Conservation (phyloP, 2,113 vertebrate genomes). For the Bos javanicus region DNA sequence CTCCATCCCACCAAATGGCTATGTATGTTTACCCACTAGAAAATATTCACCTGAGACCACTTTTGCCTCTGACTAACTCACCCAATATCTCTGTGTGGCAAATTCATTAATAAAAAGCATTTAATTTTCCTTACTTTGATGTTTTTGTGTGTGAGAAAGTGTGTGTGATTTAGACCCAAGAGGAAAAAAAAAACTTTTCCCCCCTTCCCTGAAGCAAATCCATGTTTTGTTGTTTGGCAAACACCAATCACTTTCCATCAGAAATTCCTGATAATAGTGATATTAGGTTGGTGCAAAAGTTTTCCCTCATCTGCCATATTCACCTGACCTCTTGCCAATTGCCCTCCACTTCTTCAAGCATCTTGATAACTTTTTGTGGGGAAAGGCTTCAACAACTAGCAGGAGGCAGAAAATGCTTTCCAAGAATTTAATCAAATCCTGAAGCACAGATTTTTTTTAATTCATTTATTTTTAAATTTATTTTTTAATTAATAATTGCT, state of each 20-base stretch:
- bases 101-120: constrained; percentile 21
- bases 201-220: constrained; percentile 7
- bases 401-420: neutral
- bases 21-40: too few relatives aligned
- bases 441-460: neutral
- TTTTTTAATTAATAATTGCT: neutral
- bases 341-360: neutral
- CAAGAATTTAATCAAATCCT: neutral
- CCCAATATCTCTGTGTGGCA: neutral
- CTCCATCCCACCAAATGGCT: too few relatives aligned
- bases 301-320: neutral
- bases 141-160: neutral
- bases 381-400: neutral
- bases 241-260: neutral
- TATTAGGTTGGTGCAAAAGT: neutral
- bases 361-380: neutral
- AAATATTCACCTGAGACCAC: too few relatives aligned
- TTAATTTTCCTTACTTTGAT: neutral
- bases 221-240: constrained; percentile 1
- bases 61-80: neutral
- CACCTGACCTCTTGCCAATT: neutral
- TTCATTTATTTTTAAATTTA: too few relatives aligned
- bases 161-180: constrained; percentile 16
- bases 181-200: neutral
- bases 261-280: neutral